phyloP scores from a whole-genome alignment of 2,797 vertebrate species.

The Hypotaenidia okinawae region DNA sequence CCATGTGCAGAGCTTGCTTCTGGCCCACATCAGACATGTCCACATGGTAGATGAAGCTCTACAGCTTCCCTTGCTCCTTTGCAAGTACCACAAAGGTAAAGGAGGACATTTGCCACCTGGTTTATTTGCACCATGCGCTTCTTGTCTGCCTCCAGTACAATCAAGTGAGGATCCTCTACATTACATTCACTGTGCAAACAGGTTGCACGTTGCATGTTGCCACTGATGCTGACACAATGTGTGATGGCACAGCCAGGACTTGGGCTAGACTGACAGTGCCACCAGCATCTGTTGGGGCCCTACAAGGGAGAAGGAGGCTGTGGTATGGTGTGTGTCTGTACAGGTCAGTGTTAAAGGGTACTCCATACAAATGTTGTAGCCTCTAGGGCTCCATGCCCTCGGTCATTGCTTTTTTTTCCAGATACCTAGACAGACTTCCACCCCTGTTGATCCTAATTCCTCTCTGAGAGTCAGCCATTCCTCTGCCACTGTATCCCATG shows the following conservation, averaged over 20 bases:
- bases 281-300: neutral
- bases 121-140: neutral
- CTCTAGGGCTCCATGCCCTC: neutral
- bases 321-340: neutral
- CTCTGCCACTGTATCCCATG: neutral
- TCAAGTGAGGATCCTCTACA: neutral
- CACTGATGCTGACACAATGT: neutral
- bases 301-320: neutral
- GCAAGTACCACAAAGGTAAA: neutral
- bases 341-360: neutral
- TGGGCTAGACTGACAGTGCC: neutral
- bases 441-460: neutral
- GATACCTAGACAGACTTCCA: neutral
- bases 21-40: neutral
- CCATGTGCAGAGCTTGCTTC: neutral
- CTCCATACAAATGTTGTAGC: no score
- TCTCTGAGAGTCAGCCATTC: neutral
- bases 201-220: fast-evolving
- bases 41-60: neutral
- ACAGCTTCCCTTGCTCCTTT: neutral
- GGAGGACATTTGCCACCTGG: neutral
- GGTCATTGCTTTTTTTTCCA: neutral
- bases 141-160: neutral
- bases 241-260: neutral
- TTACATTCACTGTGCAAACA: neutral